Evolutionary conservation across 2,797 vertebrate species (phyloP).

Genomic region (Crenuchus spilurus): DNA sequence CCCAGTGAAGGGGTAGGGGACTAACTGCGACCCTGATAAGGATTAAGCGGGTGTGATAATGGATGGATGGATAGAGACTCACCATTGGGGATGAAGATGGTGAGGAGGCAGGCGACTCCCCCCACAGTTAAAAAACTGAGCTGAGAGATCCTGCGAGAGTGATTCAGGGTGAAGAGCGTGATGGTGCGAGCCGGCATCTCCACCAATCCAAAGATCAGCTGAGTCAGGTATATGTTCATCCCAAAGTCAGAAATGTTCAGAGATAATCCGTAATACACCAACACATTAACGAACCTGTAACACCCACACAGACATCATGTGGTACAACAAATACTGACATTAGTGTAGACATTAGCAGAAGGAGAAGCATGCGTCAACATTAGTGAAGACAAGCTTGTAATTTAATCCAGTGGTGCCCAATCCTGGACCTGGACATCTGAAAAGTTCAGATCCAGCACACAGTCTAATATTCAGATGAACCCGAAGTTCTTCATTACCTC

Average conservation of each 20-base stretch:
- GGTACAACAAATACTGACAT: neutral
- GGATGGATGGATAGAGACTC: neutral
- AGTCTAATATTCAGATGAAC: too few relatives aligned
- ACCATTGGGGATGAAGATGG: constrained; percentile 80
- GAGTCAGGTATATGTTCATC: constrained; percentile 86
- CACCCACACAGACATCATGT: neutral
- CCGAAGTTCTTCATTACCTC: too few relatives aligned
- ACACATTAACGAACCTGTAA: constrained; percentile 83
- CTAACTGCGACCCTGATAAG: too few relatives aligned
- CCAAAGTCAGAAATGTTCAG: constrained; percentile 85
- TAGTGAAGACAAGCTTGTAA: too few relatives aligned
- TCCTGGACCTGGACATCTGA: too few relatives aligned
- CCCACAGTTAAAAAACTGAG: constrained; percentile 72
- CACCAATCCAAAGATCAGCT: constrained; percentile 85
- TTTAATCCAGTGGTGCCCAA: too few relatives aligned
- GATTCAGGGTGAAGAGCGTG: constrained; percentile 78
- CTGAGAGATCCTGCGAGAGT: constrained; percentile 81
- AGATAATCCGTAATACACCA: constrained; percentile 85
- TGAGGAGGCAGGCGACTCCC: constrained; percentile 78
- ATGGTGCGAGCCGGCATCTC: constrained; percentile 80
- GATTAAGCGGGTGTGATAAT: too few relatives aligned
- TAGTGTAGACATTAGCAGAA: too few relatives aligned
- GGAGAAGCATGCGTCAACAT: too few relatives aligned
- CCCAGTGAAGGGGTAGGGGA: too few relatives aligned
- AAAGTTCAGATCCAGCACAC: too few relatives aligned